These are phyloP conservation scores for Orthonychiurus folsomi DNA, from an alignment of 2,888 invertebrate genomes.

Conservation along the genomic window DNA sequence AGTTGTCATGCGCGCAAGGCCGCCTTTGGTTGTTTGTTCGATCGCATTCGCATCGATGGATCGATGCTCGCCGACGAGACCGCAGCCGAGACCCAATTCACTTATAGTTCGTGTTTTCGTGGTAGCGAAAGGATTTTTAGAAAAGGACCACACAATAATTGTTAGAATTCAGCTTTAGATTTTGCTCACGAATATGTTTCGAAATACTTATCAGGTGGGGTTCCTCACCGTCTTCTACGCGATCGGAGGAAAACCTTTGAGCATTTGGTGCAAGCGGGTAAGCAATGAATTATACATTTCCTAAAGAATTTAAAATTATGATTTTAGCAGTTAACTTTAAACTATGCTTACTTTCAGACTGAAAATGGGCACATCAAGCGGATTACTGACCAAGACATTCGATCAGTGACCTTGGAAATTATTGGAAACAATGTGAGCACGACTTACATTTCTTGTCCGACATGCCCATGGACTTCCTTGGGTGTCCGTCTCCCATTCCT, in stretches of 20 bases:
- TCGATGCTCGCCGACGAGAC: too few relatives aligned
- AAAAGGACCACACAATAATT: too few relatives aligned
- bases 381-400: slow-evolving; percentile 56
- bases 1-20: too few relatives aligned
- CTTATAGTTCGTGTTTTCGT: too few relatives aligned
- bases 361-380: slow-evolving; percentile 56
- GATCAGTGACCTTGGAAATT: slow-evolving; percentile 54
- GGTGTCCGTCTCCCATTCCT: slow-evolving; percentile 56
- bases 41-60: too few relatives aligned
- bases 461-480: slow-evolving; percentile 53
- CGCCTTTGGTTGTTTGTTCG: too few relatives aligned
- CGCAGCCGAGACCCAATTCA: too few relatives aligned
- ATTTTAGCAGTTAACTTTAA: background rate
- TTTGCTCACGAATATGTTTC: slow-evolving; percentile 44
- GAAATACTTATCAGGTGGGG: slow-evolving; percentile 46
- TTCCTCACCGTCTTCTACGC: slow-evolving; percentile 46
- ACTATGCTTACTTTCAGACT: slow-evolving; percentile 45
- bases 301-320: slow-evolving; percentile 2
- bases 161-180: too few relatives aligned
- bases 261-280: slow-evolving; percentile 46
- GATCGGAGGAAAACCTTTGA: slow-evolving; percentile 45
- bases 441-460: slow-evolving; percentile 54
- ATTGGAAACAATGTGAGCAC: slow-evolving; percentile 56
- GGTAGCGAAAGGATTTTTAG: too few relatives aligned
- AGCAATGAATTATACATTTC: background rate